A percentile compares a stretch with the other conserved stretches of the same genome.
Conservation (phyloP, 1,140 invertebrate genomes). For the Piezodorus guildinii region DNA sequence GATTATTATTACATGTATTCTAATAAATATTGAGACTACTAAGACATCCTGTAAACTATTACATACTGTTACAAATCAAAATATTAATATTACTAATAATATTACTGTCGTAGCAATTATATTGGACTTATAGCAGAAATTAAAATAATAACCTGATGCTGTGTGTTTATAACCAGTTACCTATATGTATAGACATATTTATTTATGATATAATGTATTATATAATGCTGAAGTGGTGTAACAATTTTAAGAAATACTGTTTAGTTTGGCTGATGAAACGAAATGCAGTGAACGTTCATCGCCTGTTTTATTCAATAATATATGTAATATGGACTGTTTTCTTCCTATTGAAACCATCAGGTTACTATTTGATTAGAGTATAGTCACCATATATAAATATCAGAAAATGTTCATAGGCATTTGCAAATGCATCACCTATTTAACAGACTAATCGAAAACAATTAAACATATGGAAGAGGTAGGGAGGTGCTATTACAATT, state of each 20-base stretch:
- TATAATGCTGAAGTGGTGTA: not conserved
- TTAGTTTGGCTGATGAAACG: constrained; percentile 2
- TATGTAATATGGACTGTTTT: not conserved
- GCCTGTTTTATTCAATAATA: too few relatives aligned
- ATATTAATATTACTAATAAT: constrained; percentile 27
- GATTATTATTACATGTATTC: constrained; percentile 25
- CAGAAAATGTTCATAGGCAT: constrained; percentile 8
- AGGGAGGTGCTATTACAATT: constrained; percentile 2
- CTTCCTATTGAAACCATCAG: constrained; percentile 3
- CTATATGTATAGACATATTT: not conserved
- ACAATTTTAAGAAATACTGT: not conserved
- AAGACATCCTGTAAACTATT: constrained; percentile 30
- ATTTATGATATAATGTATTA: not conserved
- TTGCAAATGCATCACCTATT: too few relatives aligned
- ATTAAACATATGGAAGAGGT: constrained; percentile 4
- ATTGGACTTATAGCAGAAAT: constrained; percentile 24
- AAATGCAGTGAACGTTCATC: too few relatives aligned
- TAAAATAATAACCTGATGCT: constrained; percentile 26
- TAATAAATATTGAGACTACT: constrained; percentile 29
- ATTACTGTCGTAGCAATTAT: constrained; percentile 27
- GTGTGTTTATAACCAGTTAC: constrained; percentile 4
- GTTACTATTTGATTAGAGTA: constrained; percentile 10
- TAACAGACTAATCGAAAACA: not conserved
- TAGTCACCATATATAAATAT: constrained; percentile 10
- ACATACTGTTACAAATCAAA: constrained; percentile 28